phyloP scores from a whole-genome alignment of 2,888 invertebrate genomes.

The Eupithecia abbreviata region DNA sequence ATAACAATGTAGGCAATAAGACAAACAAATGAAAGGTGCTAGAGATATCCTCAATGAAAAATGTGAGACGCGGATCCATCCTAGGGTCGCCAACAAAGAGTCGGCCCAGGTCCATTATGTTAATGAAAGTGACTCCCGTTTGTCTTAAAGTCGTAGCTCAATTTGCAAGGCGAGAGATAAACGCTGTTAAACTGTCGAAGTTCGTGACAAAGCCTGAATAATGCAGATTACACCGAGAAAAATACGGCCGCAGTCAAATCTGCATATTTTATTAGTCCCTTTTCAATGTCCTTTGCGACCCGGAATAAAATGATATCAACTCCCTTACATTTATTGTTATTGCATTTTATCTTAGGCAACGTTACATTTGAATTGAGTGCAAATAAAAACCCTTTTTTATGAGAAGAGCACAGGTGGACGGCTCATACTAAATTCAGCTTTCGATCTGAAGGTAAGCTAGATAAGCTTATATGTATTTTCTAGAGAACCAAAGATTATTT shows the following conservation, averaged over 20 bases:
- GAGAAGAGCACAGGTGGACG: slow-evolving; percentile 10
- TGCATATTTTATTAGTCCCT: slow-evolving; percentile 83
- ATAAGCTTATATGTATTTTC: slow-evolving; percentile 16
- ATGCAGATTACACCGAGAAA: slow-evolving; percentile 84
- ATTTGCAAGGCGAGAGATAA: slow-evolving; percentile 84
- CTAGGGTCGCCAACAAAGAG: slow-evolving; percentile 78
- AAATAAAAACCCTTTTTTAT: slow-evolving; percentile 13
- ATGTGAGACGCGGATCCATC: slow-evolving; percentile 68
- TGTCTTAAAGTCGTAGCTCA: slow-evolving; percentile 84
- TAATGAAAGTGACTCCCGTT: slow-evolving; percentile 83
- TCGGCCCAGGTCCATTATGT: slow-evolving; percentile 81
- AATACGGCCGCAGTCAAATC: slow-evolving; percentile 83
- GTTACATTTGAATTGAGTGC: slow-evolving; percentile 12
- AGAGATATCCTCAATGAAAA: slow-evolving; percentile 56
- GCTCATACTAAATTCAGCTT: slow-evolving; percentile 13
- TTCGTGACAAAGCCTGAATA: slow-evolving; percentile 84
- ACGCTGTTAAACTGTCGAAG: slow-evolving; percentile 84
- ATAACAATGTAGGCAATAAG: slow-evolving; percentile 35
- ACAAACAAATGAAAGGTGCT: slow-evolving; percentile 43
- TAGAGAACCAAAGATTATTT: background rate
- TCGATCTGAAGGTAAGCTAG: slow-evolving; percentile 12
- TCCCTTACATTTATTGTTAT: slow-evolving; percentile 40
- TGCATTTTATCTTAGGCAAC: slow-evolving; percentile 16
- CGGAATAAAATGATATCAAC: slow-evolving; percentile 60
- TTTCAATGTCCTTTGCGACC: slow-evolving; percentile 69